phyloP scores from a whole-genome alignment of 2,797 vertebrate genomes.

The Fistularia tabacaria region DNA sequence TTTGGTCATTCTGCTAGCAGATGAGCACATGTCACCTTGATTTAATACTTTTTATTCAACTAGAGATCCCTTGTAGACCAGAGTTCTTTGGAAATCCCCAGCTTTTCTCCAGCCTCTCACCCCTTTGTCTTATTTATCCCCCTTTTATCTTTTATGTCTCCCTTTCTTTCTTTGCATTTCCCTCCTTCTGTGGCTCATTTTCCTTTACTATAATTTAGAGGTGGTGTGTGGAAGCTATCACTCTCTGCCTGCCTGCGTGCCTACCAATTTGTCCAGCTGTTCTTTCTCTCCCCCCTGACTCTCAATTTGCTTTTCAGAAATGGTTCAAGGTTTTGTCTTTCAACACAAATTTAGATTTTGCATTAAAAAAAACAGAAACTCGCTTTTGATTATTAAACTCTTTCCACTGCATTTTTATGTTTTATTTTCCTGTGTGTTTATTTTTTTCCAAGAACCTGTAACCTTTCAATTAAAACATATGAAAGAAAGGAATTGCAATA shows the following conservation, averaged over 20 bases:
- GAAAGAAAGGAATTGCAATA: too few relatives aligned
- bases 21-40: constrained; percentile 53
- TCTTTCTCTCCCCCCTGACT: constrained; percentile 21
- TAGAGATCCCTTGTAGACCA: constrained; percentile 42
- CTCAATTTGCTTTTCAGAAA: constrained; percentile 13
- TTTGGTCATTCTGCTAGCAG: constrained; percentile 34
- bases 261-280: constrained; percentile 55
- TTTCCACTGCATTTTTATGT: too few relatives aligned
- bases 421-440: too few relatives aligned
- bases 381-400: too few relatives aligned
- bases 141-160: constrained; percentile 56
- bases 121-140: constrained; percentile 44
- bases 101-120: constrained; percentile 12
- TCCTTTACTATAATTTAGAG: constrained; percentile 43
- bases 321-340: neutral
- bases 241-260: constrained; percentile 29
- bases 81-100: constrained; percentile 57
- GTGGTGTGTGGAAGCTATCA: constrained; percentile 52
- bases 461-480: too few relatives aligned
- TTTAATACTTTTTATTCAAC: constrained; percentile 56
- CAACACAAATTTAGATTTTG: too few relatives aligned
- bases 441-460: too few relatives aligned
- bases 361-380: too few relatives aligned
- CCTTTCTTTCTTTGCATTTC: constrained; percentile 22
- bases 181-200: constrained; percentile 52